Base-by-base conservation (phyloP, 2,797 vertebrate species). In the Gymnoscopelus braueri region DNA sequence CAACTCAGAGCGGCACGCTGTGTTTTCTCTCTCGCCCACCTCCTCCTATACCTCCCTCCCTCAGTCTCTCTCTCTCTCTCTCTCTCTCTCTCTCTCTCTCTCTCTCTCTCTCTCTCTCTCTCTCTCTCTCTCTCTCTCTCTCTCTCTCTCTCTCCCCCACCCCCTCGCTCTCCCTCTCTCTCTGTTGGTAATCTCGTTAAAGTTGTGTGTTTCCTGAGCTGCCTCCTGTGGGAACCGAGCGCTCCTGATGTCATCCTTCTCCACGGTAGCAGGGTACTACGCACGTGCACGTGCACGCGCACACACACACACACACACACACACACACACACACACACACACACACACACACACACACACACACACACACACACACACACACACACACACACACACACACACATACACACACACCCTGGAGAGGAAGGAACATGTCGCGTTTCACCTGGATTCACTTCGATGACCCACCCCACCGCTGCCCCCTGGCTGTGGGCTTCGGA, bases 151-250 rank as follows among this genome's bases (percentile, higher is more conserved):
- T 39, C 39, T 39, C 8, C 9, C 39, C 10, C 63, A 78, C 80
- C 75, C 75, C 75, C 44, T 71, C 79, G 71, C 71, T 66, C 67
- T 39, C 63, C 83, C 44, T 62, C 79, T 80, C 58, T 69, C 74
- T 56, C 64, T 79, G 84, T 87, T 78, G 77, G 83, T 88, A 89
- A 91, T 89, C 89, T 92, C 74, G 82, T 93, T 92, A 92, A 90
- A 89, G 79, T 87, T 83, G 79, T 86, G 58, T 84, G 78, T 91
- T 91, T 91, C 89, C 89, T 89, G 71, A 73, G 71, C 84, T 67
- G 77, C 84, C 74, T 88, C 80, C 75, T 84, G 63, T 79, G 76
- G 79, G 84, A 84, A 83, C 69, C 54, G 14, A 44, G 63, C 13
- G 60, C 65, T 86, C 82, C 75, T 82, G 84, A 87, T 89, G 87